Conservation (phyloP, 2,797 vertebrate genomes). For the Sebastiscus albofasciatus region DNA sequence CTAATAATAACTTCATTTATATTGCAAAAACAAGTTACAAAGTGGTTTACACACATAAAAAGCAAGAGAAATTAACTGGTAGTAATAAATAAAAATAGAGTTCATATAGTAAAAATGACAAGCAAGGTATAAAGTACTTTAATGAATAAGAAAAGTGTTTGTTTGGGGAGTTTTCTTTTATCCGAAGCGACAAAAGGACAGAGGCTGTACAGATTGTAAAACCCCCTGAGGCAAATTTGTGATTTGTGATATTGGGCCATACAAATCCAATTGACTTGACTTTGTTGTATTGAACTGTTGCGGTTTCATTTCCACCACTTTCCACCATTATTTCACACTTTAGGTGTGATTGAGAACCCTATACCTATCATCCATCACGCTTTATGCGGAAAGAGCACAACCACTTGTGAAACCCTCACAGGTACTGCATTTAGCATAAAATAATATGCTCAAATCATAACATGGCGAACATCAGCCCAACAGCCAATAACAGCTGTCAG, state of each 20-base stretch:
- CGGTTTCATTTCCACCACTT: background rate
- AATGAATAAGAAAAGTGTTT: background rate
- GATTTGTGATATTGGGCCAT: background rate
- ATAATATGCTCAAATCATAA: too few relatives aligned
- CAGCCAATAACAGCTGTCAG: too few relatives aligned
- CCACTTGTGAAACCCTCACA: accelerated
- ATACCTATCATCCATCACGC: background rate
- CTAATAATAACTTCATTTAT: too few relatives aligned
- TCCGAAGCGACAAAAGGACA: background rate
- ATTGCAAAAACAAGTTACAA: too few relatives aligned
- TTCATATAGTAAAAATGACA: too few relatives aligned
- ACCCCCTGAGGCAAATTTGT: background rate
- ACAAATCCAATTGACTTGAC: background rate
- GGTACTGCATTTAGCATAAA: too few relatives aligned
- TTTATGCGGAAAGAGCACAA: background rate
- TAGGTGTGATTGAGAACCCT: background rate
- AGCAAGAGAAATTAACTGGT: too few relatives aligned
- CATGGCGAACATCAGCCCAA: too few relatives aligned
- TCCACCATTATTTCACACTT: background rate
- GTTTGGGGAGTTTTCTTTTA: background rate
- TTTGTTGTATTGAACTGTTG: background rate
- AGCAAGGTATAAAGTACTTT: too few relatives aligned
- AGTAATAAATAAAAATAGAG: too few relatives aligned
- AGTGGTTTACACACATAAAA: too few relatives aligned
- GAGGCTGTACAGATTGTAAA: background rate